Evolutionary conservation across 2,797 vertebrate species (phyloP).

Genomic region (Alcedo atthis): DNA sequence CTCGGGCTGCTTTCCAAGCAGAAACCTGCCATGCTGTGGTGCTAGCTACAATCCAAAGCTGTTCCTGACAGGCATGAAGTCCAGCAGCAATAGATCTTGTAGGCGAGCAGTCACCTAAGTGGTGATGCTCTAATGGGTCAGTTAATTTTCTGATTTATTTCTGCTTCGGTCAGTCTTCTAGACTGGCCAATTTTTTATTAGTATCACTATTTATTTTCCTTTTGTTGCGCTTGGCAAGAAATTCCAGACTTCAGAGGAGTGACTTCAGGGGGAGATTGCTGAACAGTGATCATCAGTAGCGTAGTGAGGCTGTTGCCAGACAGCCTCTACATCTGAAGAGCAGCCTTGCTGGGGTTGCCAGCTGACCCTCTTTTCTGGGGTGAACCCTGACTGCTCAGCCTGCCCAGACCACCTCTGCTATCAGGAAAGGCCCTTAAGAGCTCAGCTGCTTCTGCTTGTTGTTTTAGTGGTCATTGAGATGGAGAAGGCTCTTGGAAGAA

Average conservation of each 20-base stretch:
- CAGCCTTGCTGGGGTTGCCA: neutral
- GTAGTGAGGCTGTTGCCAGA: neutral
- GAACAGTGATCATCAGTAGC: neutral
- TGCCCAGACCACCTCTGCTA: neutral
- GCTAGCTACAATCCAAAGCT: neutral
- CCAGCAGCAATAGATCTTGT: neutral
- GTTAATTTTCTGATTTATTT: conserved; percentile 16
- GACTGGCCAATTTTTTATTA: neutral
- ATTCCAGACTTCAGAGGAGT: neutral
- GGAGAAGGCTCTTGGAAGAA: conserved; percentile 1
- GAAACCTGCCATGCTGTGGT: conserved; percentile 17
- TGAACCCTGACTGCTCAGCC: neutral
- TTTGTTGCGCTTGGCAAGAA: conserved; percentile 21
- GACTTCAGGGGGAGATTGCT: neutral
- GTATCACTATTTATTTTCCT: neutral
- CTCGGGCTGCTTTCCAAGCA: conserved; percentile 35
- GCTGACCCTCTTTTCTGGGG: neutral
- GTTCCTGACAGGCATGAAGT: neutral
- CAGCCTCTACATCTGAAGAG: neutral
- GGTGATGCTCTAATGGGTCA: neutral
- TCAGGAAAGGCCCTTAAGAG: neutral
- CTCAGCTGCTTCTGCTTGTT: neutral
- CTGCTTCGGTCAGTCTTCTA: conserved; percentile 15
- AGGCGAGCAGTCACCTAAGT: neutral
- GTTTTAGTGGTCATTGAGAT: neutral